Evolutionary conservation across 1,140 invertebrate genomes (phyloP).

Genomic region (Trialeurodes vaporariorum): DNA sequence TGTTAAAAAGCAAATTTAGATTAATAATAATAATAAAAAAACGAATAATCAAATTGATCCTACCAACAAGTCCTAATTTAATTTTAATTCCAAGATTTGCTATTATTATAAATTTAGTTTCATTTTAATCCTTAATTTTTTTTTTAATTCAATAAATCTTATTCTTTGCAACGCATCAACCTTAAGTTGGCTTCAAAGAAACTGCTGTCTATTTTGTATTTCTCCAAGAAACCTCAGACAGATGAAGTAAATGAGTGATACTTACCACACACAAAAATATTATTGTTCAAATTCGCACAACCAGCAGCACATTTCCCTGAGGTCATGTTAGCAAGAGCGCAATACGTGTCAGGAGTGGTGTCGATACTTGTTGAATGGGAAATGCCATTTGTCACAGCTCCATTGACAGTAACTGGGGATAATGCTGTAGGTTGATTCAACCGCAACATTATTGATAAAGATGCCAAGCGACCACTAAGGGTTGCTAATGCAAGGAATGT

Average conservation of each 20-base stretch:
- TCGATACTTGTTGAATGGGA: constrained; percentile 15
- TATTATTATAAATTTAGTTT: too few relatives aligned
- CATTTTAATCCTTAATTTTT: too few relatives aligned
- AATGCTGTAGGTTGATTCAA: constrained; percentile 38
- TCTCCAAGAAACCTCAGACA: too few relatives aligned
- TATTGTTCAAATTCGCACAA: constrained; percentile 51
- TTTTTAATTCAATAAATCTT: too few relatives aligned
- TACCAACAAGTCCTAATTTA: too few relatives aligned
- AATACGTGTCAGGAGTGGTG: constrained; percentile 41
- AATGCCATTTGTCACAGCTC: constrained; percentile 10
- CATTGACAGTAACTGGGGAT: constrained; percentile 26
- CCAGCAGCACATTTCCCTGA: constrained; percentile 60
- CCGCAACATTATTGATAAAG: constrained; percentile 49
- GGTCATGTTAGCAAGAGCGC: constrained; percentile 51
- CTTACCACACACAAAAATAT: constrained; percentile 60
- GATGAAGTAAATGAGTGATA: constrained; percentile 16
- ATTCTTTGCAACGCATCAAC: too few relatives aligned
- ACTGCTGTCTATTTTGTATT: too few relatives aligned
- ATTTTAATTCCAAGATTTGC: too few relatives aligned
- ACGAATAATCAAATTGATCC: too few relatives aligned
- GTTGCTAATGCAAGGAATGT: constrained; percentile 53
- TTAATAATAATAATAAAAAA: too few relatives aligned
- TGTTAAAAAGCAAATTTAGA: too few relatives aligned
- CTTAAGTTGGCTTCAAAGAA: too few relatives aligned
- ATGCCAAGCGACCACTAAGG: constrained; percentile 46